Percentiles rank a stretch among this genome's conserved stretches.
Evolutionary conservation across 1,140 invertebrate species (phyloP).

Genomic region (Calephelis nemesis): DNA sequence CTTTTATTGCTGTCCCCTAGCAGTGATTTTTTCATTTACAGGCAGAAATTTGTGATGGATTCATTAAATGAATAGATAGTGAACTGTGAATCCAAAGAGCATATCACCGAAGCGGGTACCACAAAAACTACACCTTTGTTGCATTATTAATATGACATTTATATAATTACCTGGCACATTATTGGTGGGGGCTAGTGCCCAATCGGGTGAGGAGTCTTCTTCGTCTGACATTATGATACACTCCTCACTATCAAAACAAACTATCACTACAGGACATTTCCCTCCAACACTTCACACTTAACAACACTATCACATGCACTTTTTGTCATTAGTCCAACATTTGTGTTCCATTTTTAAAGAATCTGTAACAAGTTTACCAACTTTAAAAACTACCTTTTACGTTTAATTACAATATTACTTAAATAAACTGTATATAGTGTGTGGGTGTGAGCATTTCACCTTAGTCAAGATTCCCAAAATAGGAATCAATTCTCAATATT

Average conservation of each 20-base stretch:
- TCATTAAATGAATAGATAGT: too few species aligned
- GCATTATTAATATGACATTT: neutral
- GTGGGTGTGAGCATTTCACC: slow-evolving; percentile 5
- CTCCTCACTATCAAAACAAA: slow-evolving; percentile 38
- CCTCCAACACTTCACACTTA: slow-evolving; percentile 48
- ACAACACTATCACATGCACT: slow-evolving; percentile 22
- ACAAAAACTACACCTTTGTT: too few species aligned
- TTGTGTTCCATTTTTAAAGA: slow-evolving; percentile 45
- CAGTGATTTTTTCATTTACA: too few species aligned
- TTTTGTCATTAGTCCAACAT: slow-evolving; percentile 27
- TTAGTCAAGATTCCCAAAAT: neutral
- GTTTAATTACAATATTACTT: neutral
- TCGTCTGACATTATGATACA: slow-evolving; percentile 63
- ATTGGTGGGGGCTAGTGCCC: slow-evolving; percentile 59
- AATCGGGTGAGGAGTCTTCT: slow-evolving; percentile 66
- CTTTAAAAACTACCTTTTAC: neutral
- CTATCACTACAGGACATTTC: slow-evolving; percentile 43
- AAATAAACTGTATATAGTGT: slow-evolving; percentile 15
- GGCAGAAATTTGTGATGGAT: too few species aligned
- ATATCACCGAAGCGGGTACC: too few species aligned
- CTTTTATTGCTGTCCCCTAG: too few species aligned
- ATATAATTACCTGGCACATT: slow-evolving; percentile 61
- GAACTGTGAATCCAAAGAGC: too few species aligned
- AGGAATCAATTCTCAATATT: neutral
- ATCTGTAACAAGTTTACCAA: slow-evolving; percentile 2